Evolutionary conservation across 2,113 vertebrate genomes (phyloP).

Genomic region (Amblyopsis rosae): DNA sequence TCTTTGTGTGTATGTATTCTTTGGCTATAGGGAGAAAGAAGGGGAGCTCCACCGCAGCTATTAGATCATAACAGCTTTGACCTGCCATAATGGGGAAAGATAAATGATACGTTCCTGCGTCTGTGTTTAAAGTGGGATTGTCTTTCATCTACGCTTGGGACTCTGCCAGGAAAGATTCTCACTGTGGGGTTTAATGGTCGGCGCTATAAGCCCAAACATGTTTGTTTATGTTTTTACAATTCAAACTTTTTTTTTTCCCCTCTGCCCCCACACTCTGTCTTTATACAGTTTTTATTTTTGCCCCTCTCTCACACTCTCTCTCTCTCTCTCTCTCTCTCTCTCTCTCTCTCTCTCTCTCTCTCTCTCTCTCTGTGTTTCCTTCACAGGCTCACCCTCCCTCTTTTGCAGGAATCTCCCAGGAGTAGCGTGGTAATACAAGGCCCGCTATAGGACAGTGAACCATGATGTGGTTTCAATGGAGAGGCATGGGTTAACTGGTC

Average conservation of each 20-base stretch:
- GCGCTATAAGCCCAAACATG: constrained; percentile 70
- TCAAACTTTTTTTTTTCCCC: constrained; percentile 43
- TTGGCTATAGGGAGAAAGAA: constrained; percentile 25
- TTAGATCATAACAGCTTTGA: constrained; percentile 59
- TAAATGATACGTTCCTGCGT: constrained; percentile 67
- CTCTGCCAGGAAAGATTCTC: constrained; percentile 63
- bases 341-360: constrained; percentile 11
- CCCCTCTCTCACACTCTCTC: constrained; percentile 1
- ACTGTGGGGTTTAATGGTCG: constrained; percentile 55
- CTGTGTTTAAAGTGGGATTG: constrained; percentile 67
- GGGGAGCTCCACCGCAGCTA: constrained; percentile 49
- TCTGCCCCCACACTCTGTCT: neutral
- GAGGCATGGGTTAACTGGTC: constrained; percentile 24
- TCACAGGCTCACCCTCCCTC: constrained; percentile 1
- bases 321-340: constrained; percentile 10
- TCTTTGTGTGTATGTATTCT: constrained; percentile 55
- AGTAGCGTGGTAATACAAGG: constrained; percentile 34
- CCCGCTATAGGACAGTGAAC: constrained; percentile 28
- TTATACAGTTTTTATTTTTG: constrained; percentile 10
- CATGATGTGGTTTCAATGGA: constrained; percentile 28
- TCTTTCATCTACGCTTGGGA: constrained; percentile 70
- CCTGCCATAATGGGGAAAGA: constrained; percentile 53
- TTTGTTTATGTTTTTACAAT: constrained; percentile 75
- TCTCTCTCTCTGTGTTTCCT: neutral
- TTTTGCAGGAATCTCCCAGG: constrained; percentile 69